A percentile compares a stretch with the other conserved stretches of the same genome.
Evolutionary conservation across 2,113 vertebrate genomes (phyloP).

Genomic region (Rhabdornis inornatus): DNA sequence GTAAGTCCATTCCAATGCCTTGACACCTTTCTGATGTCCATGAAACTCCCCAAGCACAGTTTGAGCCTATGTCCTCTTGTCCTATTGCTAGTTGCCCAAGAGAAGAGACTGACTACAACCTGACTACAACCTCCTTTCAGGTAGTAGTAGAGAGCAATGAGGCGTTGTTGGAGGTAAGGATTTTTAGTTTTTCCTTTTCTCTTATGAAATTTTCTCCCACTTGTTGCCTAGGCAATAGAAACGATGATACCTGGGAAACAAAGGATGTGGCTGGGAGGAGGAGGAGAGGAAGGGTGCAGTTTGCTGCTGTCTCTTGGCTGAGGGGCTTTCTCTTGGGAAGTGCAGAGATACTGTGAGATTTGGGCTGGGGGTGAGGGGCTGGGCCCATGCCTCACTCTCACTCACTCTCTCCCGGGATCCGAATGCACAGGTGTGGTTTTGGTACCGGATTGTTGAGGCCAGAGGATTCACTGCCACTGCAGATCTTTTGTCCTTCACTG

Average conservation of each 20-base stretch:
- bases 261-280: not conserved
- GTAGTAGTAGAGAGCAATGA: not conserved
- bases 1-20: not conserved
- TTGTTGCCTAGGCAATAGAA: not conserved
- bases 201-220: not conserved
- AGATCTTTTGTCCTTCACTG: not conserved
- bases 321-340: not conserved
- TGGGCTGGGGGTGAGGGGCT: not conserved
- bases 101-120: not conserved
- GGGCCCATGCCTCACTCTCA: rapidly evolving
- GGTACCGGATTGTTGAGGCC: not conserved
- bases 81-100: not conserved
- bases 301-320: not conserved
- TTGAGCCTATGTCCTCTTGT: not conserved
- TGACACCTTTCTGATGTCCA: not conserved
- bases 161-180: not conserved
- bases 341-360: not conserved
- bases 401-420: not conserved
- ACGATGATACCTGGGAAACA: rapidly evolving
- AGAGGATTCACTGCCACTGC: not conserved
- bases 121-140: not conserved
- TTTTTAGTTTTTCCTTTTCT: not conserved
- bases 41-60: not conserved
- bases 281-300: not conserved
- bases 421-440: not conserved